These are phyloP conservation scores for Synergus itoensis DNA, from an alignment of 2,888 invertebrate genomes.

Conservation along the genomic window DNA sequence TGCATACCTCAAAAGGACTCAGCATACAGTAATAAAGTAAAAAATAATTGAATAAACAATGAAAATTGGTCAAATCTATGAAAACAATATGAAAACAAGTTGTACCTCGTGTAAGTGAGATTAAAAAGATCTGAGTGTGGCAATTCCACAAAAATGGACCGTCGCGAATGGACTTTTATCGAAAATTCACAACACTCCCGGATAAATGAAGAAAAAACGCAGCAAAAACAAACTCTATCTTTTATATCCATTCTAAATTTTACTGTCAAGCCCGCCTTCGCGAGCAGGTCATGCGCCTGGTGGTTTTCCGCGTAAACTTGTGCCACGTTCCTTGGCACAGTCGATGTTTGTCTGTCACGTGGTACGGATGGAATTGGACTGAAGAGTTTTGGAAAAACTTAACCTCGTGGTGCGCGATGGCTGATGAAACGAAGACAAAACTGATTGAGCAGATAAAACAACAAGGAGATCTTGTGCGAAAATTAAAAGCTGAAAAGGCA, in stretches of 20 bases:
- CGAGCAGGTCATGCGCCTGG: neutral
- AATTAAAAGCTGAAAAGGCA: conserved; percentile 89
- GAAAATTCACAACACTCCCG: neutral
- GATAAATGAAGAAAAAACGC: neutral
- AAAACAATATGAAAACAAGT: neutral
- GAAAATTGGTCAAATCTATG: neutral
- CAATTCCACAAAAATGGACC: neutral
- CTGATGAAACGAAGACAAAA: conserved; percentile 19
- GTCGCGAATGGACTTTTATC: neutral
- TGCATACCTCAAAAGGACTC: neutral
- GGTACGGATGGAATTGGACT: conserved; percentile 56
- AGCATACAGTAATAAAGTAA: neutral
- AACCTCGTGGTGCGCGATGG: conserved; percentile 44
- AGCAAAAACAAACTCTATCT: neutral
- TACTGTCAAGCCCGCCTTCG: neutral
- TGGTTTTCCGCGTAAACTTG: conserved; percentile 1
- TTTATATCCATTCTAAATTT: neutral
- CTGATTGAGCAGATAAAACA: conserved; percentile 79
- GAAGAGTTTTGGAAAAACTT: conserved; percentile 35
- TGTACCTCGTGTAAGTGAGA: neutral
- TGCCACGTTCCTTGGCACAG: conserved; percentile 8
- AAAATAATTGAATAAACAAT: neutral
- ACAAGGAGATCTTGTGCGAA: conserved; percentile 90
- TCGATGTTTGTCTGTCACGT: conserved; percentile 21
- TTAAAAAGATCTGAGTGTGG: neutral